A percentile compares a stretch with the other conserved stretches of the same genome.
Conservation (phyloP, 1,140 invertebrate genomes). For the Bactericera cockerelli region DNA sequence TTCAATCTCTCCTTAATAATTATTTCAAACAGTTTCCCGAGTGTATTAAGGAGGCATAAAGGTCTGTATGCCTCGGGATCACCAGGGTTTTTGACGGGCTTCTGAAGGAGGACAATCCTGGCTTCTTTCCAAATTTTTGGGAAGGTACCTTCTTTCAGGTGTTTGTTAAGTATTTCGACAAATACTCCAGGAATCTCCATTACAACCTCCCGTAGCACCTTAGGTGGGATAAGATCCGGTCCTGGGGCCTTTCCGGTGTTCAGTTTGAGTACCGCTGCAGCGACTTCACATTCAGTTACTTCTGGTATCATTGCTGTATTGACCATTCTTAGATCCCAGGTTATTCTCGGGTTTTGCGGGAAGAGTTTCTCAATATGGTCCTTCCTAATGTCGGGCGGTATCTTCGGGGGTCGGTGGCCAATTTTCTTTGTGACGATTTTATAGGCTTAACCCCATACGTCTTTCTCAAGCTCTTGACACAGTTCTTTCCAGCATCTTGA, state of each 20-base stretch:
- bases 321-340: background rate
- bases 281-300: background rate
- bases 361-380: no score
- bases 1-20: background rate
- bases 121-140: background rate
- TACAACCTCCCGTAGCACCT: background rate
- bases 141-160: background rate
- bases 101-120: background rate
- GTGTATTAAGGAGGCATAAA: background rate
- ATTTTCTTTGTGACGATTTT: background rate
- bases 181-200: background rate
- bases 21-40: background rate
- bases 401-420: background rate
- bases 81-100: background rate
- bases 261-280: background rate
- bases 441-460: background rate
- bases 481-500: background rate
- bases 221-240: background rate
- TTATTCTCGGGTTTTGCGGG: no score
- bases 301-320: background rate
- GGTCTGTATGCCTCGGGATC: background rate
- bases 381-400: no score
- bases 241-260: background rate
- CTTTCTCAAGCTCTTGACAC: background rate
- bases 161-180: background rate